Evolutionary conservation across 2,888 invertebrate species (phyloP), one percentile per base, ranked within the genome.

Genomic region (Poecilobothrus nobilitatus): DNA sequence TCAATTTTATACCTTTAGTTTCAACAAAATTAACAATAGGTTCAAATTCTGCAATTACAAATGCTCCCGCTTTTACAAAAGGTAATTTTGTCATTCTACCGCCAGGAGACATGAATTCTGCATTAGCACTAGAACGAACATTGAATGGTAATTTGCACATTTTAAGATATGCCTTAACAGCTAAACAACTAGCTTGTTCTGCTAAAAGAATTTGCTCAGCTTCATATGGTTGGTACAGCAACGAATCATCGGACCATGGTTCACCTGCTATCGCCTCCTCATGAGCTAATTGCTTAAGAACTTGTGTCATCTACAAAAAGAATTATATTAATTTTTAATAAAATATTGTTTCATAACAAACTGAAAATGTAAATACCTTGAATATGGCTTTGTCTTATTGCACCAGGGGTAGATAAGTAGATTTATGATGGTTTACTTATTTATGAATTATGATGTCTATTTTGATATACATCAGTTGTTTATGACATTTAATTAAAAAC

Each of bases 31-130:
- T 90, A 0, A 95, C 92, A 69, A 98, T 95, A 0, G 92, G 91
- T 77, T 96, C 95, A 76, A 97, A 86, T 78, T 96, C 98, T 0
- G 97, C 89, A 1, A 95, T 87, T 1, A 97, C 87, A 76, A 94
- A 94, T 0, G 91, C 89, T 0, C 96, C 96, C 73, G 93, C 92
- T 77, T 91, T 91, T 69, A 98, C 89, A 76, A 98, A 95, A 0
- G 98, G 98, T 0, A 98, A 89, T 74, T 91, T 82, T 4, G 82
- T 82, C 77, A 80, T 79, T 2, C 79, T 88, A 0, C 95, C 95
- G 7, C 94, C 91, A 0, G 97, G 97, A 0, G 97, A 97, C 94
- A 98, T 97, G 78, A 91, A 92, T 78, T 97, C 96, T 0, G 97
- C 97, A 84, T 99, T 99, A 75, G 90, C 88, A 72, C 91, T 85